phyloP scores from a whole-genome alignment of 2,113 vertebrate genomes.

The Diphyllodes magnificus region DNA sequence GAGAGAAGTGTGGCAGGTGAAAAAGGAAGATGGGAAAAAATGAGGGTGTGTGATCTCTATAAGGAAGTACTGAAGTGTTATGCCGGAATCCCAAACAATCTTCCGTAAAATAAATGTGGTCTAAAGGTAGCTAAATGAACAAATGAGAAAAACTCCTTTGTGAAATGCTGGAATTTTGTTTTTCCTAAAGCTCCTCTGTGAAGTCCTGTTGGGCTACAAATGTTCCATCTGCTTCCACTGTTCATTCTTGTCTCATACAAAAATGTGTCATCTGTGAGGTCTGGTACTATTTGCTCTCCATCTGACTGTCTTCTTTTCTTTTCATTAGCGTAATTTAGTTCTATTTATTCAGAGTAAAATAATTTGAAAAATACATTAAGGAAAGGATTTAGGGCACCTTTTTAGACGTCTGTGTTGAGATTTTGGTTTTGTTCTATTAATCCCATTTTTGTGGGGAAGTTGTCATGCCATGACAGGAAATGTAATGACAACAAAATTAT shows the following conservation, averaged over 20 bases:
- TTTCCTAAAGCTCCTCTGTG: not conserved
- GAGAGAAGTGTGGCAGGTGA: not conserved
- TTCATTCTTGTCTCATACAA: not conserved
- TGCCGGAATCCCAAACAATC: not conserved
- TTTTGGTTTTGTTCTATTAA: not conserved
- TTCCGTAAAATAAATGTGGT: not conserved
- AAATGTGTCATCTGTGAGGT: conserved; percentile 12
- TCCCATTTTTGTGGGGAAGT: not conserved
- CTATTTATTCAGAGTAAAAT: not conserved
- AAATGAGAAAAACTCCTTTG: not conserved
- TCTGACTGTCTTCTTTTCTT: not conserved
- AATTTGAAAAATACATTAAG: not conserved
- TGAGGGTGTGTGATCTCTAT: not conserved
- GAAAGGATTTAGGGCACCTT: not conserved
- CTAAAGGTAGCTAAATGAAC: not conserved
- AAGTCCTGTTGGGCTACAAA: not conserved
- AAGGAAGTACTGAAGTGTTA: not conserved
- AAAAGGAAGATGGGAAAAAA: not conserved
- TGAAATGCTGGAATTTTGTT: not conserved
- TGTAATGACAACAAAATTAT: not conserved
- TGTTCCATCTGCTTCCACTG: conserved; percentile 3
- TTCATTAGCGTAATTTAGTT: not conserved
- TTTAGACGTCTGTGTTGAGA: not conserved
- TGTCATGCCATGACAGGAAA: not conserved
- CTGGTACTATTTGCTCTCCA: not conserved